Conservation (phyloP, 1,140 invertebrate species). For the Gryon sp. region DNA sequence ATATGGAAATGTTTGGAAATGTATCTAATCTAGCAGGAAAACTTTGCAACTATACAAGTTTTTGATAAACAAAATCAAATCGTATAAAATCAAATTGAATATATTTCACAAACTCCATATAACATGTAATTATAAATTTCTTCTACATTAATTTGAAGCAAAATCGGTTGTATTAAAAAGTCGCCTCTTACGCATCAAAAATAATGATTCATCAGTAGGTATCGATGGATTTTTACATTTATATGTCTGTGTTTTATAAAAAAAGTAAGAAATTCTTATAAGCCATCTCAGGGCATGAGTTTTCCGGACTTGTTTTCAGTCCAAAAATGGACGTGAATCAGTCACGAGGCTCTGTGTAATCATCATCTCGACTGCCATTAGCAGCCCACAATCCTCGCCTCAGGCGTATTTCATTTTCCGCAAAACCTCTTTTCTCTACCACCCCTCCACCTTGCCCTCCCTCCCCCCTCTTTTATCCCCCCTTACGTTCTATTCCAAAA, state of each 20-base stretch:
- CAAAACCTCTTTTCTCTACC: slow-evolving; percentile 49
- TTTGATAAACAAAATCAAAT: too few relatives aligned
- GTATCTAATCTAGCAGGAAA: too few relatives aligned
- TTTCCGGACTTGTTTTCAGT: slow-evolving; percentile 35
- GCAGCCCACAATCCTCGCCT: slow-evolving; percentile 48
- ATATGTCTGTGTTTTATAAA: too few relatives aligned
- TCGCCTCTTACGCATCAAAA: slow-evolving; percentile 12
- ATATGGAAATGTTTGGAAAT: too few relatives aligned
- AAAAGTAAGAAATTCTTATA: too few relatives aligned
- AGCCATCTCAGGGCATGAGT: not conserved
- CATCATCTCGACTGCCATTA: slow-evolving; percentile 57
- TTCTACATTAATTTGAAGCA: slow-evolving; percentile 14
- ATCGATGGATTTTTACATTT: too few relatives aligned
- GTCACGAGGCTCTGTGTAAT: slow-evolving; percentile 52
- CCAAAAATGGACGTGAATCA: slow-evolving; percentile 55
- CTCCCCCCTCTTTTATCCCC: not conserved
- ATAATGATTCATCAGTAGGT: too few relatives aligned
- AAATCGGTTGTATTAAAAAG: too few relatives aligned
- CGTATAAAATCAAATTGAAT: slow-evolving; percentile 18
- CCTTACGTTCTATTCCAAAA: too few relatives aligned
- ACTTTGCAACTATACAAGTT: too few relatives aligned
- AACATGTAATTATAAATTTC: slow-evolving; percentile 19
- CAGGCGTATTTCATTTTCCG: slow-evolving; percentile 62
- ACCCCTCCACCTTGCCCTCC: too few relatives aligned
- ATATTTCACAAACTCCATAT: slow-evolving; percentile 31